These are phyloP conservation scores for Serilophus lunatus DNA, from an alignment of 2,113 vertebrate species.

Conservation along the genomic window DNA sequence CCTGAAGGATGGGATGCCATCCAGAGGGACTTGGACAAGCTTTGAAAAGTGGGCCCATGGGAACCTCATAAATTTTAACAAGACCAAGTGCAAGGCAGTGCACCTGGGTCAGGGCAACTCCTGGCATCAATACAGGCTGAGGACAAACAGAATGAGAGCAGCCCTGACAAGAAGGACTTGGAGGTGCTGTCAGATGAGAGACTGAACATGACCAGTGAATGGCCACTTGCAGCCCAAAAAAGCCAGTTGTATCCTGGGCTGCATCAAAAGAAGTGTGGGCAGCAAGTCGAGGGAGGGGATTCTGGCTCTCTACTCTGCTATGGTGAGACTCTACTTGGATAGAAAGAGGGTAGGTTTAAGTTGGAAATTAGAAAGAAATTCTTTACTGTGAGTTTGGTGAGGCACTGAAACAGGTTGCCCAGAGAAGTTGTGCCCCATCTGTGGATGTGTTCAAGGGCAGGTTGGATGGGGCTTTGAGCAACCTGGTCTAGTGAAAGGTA, in stretches of 20 bases:
- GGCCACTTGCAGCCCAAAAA: neutral
- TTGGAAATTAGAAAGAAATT: neutral
- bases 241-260: accelerated
- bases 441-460: neutral
- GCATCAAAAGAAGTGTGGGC: neutral
- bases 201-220: neutral
- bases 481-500: neutral
- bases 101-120: neutral
- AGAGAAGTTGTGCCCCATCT: neutral
- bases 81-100: neutral
- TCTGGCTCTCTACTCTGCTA: neutral
- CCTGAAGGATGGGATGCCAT: neutral
- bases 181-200: neutral
- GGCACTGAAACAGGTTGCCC: neutral
- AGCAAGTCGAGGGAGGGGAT: neutral
- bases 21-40: neutral
- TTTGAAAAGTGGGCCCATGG: neutral
- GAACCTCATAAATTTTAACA: neutral
- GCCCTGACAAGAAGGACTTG: neutral
- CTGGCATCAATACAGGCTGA: neutral
- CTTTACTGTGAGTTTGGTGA: neutral
- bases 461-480: neutral
- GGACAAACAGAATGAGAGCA: too few species aligned
- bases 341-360: neutral
- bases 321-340: neutral